Conservation (phyloP, 2,888 invertebrate species). For the Scelioninae gen. 1 region DNA sequence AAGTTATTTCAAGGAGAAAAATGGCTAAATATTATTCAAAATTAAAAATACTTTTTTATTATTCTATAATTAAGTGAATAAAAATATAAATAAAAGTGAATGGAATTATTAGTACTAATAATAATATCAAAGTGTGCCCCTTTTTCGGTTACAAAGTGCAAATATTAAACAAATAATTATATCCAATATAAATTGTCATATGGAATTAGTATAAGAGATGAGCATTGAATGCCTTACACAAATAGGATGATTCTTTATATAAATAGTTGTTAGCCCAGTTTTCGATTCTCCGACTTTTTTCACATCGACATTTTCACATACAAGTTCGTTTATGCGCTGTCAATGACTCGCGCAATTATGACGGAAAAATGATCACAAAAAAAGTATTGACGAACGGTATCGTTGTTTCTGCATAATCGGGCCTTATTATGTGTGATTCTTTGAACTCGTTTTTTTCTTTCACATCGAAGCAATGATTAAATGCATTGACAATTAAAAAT, state of each 20-base stretch:
- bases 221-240: too few species aligned
- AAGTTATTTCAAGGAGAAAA: too few species aligned
- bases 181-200: too few species aligned
- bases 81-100: not conserved
- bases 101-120: too few species aligned
- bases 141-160: too few species aligned
- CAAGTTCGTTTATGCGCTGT: conserved; percentile 60
- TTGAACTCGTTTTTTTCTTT: conserved; percentile 51
- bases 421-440: conserved; percentile 56
- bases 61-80: not conserved
- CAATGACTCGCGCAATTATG: conserved; percentile 65
- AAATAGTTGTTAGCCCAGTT: conserved; percentile 34
- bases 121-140: too few species aligned
- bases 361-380: conserved; percentile 55
- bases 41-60: too few species aligned
- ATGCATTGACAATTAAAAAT: conserved; percentile 41
- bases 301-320: conserved; percentile 23
- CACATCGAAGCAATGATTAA: conserved; percentile 28
- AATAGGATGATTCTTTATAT: too few species aligned
- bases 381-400: conserved; percentile 58
- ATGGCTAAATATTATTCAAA: too few species aligned
- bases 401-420: conserved; percentile 62
- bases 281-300: conserved; percentile 14
- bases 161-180: too few species aligned
- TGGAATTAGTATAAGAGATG: too few species aligned